A percentile compares a stretch with the other conserved stretches of the same genome.
These are phyloP conservation scores for Drosophila pegasa DNA, from an alignment of 2,888 invertebrate genomes.

Conservation along the genomic window DNA sequence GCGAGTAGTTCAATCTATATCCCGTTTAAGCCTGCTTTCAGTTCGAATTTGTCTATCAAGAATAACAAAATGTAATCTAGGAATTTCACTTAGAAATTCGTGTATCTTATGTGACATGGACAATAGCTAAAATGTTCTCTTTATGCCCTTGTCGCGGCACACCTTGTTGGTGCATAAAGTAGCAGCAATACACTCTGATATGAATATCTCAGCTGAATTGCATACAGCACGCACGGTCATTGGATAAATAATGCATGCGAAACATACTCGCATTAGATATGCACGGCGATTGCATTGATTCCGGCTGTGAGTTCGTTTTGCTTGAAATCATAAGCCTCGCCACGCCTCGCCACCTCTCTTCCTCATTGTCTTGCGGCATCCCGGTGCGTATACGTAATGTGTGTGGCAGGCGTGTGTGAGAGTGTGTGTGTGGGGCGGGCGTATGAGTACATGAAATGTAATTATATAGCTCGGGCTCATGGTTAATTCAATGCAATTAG, in stretches of 20 bases:
- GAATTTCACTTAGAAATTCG: too few relatives aligned
- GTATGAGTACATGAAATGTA: slow-evolving; percentile 18
- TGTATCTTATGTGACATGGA: neutral
- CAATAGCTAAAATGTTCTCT: neutral
- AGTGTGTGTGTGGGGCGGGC: neutral
- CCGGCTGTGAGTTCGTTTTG: neutral
- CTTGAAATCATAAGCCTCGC: slow-evolving; percentile 2
- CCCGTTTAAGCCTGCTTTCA: too few relatives aligned
- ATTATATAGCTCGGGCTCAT: slow-evolving; percentile 47
- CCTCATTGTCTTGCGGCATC: slow-evolving; percentile 1
- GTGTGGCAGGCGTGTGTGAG: neutral
- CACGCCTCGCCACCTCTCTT: too few relatives aligned
- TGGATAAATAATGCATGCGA: slow-evolving; percentile 33
- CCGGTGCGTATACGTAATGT: slow-evolving; percentile 8
- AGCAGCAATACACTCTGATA: slow-evolving; percentile 5
- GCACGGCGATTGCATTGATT: slow-evolving; percentile 9
- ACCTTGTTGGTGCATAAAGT: slow-evolving; percentile 3
- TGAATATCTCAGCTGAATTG: slow-evolving; percentile 8
- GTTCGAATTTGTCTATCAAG: too few relatives aligned
- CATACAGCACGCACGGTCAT: slow-evolving; percentile 1
- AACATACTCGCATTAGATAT: slow-evolving; percentile 5
- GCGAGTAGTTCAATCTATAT: too few relatives aligned
- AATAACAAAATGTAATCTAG: too few relatives aligned
- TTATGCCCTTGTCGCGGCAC: neutral
- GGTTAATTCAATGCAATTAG: slow-evolving; percentile 69